Evolutionary conservation across 2,888 invertebrate genomes (phyloP), one percentile per base, ranked within the genome.

Genomic region (Mesopsocus fuscifrons): DNA sequence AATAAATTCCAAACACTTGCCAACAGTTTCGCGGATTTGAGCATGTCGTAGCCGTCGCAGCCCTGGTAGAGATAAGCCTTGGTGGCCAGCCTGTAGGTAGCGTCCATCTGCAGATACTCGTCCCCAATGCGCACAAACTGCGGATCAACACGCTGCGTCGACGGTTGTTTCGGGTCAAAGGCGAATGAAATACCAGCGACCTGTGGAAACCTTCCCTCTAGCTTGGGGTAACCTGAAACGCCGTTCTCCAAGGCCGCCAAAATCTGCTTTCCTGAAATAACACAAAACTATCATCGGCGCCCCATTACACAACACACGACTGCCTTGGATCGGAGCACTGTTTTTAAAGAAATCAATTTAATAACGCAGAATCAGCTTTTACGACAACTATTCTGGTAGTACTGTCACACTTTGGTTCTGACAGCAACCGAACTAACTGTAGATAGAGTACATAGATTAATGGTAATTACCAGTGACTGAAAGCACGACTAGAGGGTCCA

Each of bases 191-290:
- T 59, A 3, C 83, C 83, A 0, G 85, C 76, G 30, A 84, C 77
- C 65, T 88, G 88, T 0, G 87, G 85, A 57, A 91, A 91, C 49
- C 89, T 61, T 1, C 89, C 89, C 59, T 89, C 89, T 18, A 88
- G 61, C 53, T 79, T 81, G 0, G 91, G 91, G 59, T 83, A 89
- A 57, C 80, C 77, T 47, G 73, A 74, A 20, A 91, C 88, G 0
- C 81, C 71, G 57, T 91, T 91, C 60, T 91, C 91, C 43, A 91
- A 56, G 0, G 77, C 77, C 44, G 71, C 67, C 49, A 83, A 59
- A 15, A 89, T 56, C 46, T 71, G 69, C 34, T 68, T 61, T 0
- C 88, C 74, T 71, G 51, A 43, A 53, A 50, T 46, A 35, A n/a
- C n/a, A n/a, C n/a, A n/a, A n/a, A n/a, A n/a, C n/a, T n/a, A n/a